Conservation (phyloP, 2,888 invertebrate genomes). For the Yponomeuta cagnagella region DNA sequence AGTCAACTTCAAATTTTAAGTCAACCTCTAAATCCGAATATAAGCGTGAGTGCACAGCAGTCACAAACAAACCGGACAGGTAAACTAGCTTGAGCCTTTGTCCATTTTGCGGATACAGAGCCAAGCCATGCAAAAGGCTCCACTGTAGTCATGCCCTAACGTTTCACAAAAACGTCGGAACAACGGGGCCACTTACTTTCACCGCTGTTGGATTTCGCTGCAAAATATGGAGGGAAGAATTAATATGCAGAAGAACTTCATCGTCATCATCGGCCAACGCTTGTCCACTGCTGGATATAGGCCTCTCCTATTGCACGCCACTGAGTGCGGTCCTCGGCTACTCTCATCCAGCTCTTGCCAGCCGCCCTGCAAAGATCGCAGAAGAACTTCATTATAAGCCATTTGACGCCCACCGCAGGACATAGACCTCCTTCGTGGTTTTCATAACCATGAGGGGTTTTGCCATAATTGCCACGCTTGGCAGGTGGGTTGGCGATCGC, state of each 20-base stretch:
- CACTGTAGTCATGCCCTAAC: not conserved
- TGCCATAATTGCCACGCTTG: no score
- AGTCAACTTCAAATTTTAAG: not conserved
- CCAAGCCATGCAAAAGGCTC: not conserved
- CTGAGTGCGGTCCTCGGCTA: no score
- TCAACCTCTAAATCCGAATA: not conserved
- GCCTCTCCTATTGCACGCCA: no score
- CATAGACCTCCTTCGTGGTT: no score
- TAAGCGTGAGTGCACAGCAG: not conserved
- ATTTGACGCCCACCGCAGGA: no score
- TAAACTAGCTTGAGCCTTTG: not conserved
- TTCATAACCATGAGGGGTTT: no score
- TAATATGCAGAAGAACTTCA: not conserved
- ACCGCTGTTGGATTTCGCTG: not conserved
- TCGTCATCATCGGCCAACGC: not conserved
- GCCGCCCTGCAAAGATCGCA: no score
- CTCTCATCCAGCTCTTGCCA: no score
- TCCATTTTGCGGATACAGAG: not conserved
- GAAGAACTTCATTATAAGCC: no score
- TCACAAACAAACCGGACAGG: not conserved
- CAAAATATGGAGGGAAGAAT: not conserved
- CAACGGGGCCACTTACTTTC: not conserved
- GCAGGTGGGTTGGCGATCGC: no score
- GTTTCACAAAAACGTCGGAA: not conserved
- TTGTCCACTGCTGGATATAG: no score